Evolutionary conservation across 2,797 vertebrate genomes (phyloP).

Genomic region (Alcedo atthis): DNA sequence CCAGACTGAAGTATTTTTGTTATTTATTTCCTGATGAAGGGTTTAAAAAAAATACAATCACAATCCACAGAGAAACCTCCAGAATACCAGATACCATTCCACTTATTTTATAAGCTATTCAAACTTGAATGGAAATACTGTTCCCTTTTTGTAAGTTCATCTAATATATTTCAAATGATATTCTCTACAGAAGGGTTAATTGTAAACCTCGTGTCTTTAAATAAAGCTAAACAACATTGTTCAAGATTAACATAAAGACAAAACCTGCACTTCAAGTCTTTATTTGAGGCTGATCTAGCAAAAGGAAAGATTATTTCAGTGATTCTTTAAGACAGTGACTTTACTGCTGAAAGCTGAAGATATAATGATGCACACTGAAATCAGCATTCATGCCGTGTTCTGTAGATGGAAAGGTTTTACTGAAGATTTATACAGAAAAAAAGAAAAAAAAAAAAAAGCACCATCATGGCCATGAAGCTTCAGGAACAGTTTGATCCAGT

Average conservation of each 20-base stretch:
- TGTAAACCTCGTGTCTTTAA: slow-evolving; percentile 7
- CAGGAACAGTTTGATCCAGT: slow-evolving; percentile 26
- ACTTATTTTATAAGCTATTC: not conserved
- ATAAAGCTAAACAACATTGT: not conserved
- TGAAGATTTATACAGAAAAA: slow-evolving; percentile 8
- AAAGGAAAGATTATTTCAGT: slow-evolving; percentile 35
- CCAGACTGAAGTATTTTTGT: not conserved
- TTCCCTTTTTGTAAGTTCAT: not conserved
- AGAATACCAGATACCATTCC: not conserved
- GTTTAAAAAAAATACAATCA: not conserved
- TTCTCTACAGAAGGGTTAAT: not conserved
- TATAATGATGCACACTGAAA: not conserved
- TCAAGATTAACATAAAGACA: slow-evolving; percentile 19
- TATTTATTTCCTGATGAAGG: not conserved
- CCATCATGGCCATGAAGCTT: not conserved
- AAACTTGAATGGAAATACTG: not conserved
- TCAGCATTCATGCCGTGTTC: not conserved
- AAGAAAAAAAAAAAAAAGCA: not conserved
- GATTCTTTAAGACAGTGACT: slow-evolving; percentile 33
- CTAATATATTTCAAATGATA: not conserved
- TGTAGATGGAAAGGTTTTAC: slow-evolving; percentile 21
- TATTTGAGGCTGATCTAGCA: not conserved
- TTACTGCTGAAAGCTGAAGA: slow-evolving; percentile 18
- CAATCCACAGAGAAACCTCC: not conserved
- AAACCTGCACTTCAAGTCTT: not conserved